Evolutionary conservation across 2,797 vertebrate genomes (phyloP), one percentile per base, ranked within the genome.

Genomic region (Passerculus sandwichensis): DNA sequence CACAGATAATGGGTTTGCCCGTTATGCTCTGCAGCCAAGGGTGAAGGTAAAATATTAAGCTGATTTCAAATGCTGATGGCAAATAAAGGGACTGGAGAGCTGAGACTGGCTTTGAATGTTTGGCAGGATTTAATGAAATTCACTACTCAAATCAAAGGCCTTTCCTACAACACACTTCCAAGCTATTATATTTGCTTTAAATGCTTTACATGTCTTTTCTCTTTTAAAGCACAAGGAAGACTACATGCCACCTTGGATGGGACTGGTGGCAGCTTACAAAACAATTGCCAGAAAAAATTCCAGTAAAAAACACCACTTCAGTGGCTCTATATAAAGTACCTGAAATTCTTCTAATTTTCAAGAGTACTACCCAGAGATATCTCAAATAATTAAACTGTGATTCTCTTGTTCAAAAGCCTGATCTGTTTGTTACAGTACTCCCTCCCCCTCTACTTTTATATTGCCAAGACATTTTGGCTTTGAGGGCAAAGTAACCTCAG

Each of bases 11-110:
- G 50, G 50, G 21, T 95, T 89, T 57, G 88, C 74, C 93, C 64
- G 8, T 89, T 95, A 91, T 74, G 81, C 71, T 93, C 88, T 64
- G 79, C 17, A 87, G 74, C 70, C 89, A 95, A 93, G 94, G 93
- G 91, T 76, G 65, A 93, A 97, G 54, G 86, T 76, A 96, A 97
- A 96, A 96, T 91, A 88, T 88, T 92, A 95, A 85, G 92, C n/a
- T 95, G 90, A 95, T 91, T 85, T 91, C 92, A 81, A 93, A 69
- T 54, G 27, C 56, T 75, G 88, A 97, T 65, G 95, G 78, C 90
- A 93, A 86, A 88, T 47, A 92, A 93, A 95, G 80, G 56, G 64
- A 44, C n/a, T 67, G 54, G 66, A 26, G 76, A 56, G 20, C 53
- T 67, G 38, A 91, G 84, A 77, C 54, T 91, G 78, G 36, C 57